These are phyloP conservation scores for Procavia capensis DNA, from an alignment of 2,113 vertebrate species.

Conservation along the genomic window DNA sequence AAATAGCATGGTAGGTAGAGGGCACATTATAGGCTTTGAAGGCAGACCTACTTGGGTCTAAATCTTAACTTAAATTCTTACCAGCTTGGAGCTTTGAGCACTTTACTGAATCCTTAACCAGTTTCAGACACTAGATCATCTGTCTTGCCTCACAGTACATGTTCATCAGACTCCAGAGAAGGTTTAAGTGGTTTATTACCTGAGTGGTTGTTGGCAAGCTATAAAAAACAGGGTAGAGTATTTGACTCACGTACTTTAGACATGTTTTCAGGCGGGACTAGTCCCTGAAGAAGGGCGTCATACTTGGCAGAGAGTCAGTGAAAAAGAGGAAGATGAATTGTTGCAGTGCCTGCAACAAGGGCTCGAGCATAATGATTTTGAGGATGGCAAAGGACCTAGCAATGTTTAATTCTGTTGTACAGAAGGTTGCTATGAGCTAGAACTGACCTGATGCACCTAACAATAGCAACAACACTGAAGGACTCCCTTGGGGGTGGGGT, in stretches of 20 bases:
- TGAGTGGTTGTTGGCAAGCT: not conserved
- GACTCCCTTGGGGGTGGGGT: not conserved
- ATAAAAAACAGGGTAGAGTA: not conserved
- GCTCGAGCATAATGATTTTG: too few relatives aligned
- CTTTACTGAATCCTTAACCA: not conserved
- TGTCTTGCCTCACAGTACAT: not conserved
- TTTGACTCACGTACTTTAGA: not conserved
- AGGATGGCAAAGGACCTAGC: too few relatives aligned
- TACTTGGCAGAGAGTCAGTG: too few relatives aligned
- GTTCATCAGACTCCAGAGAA: not conserved
- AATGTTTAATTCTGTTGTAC: too few relatives aligned
- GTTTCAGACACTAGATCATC: not conserved
- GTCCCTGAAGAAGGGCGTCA: too few relatives aligned
- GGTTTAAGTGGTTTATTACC: not conserved
- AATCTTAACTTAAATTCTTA: not conserved
- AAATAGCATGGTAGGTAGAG: too few relatives aligned
- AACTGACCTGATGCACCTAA: too few relatives aligned
- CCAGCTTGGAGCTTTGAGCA: not conserved
- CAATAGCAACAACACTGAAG: too few relatives aligned
- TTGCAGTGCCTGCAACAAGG: too few relatives aligned
- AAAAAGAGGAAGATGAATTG: too few relatives aligned
- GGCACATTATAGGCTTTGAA: not conserved
- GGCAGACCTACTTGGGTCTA: not conserved
- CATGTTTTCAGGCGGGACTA: too few relatives aligned
- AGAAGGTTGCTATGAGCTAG: too few relatives aligned